A percentile compares a stretch with the other conserved stretches of the same genome.
phyloP scores from a whole-genome alignment of 2,888 invertebrate species.

The Pecten maximus region DNA sequence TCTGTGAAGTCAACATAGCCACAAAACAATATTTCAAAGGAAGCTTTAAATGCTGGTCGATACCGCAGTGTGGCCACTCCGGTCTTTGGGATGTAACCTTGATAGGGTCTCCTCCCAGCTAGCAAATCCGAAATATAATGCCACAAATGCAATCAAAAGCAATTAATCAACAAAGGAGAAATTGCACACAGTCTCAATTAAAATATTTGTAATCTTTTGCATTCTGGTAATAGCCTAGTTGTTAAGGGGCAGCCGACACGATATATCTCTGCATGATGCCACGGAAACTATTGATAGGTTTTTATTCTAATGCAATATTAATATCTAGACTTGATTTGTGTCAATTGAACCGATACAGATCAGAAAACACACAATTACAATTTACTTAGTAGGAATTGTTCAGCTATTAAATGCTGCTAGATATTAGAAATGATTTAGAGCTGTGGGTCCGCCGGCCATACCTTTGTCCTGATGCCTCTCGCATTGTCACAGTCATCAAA shows the following conservation, averaged over 20 bases:
- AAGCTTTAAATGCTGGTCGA: slow-evolving; percentile 37
- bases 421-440: slow-evolving; percentile 1
- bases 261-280: slow-evolving; percentile 33
- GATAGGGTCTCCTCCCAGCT: slow-evolving; percentile 40
- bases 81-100: slow-evolving; percentile 44
- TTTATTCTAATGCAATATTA: slow-evolving; percentile 40
- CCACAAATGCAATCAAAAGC: slow-evolving; percentile 49
- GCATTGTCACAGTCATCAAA: slow-evolving; percentile 17
- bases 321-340: slow-evolving; percentile 23
- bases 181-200: slow-evolving; percentile 50
- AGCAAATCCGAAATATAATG: slow-evolving; percentile 48
- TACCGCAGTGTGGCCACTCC: slow-evolving; percentile 28
- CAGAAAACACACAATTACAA: slow-evolving; percentile 35
- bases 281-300: neutral
- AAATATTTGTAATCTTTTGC: slow-evolving; percentile 51
- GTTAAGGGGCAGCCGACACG: slow-evolving; percentile 47
- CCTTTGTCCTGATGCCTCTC: neutral
- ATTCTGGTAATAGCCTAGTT: slow-evolving; percentile 40
- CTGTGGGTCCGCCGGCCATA: neutral
- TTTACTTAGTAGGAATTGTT: neutral
- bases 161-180: slow-evolving; percentile 54
- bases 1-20: neutral
- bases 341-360: neutral
- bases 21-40: slow-evolving; percentile 7
- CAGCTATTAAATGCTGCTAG: slow-evolving; percentile 15